A percentile compares a stretch with the other conserved stretches of the same genome.
These are phyloP conservation scores for Bolinopsis microptera DNA, from an alignment of 37 sponge, comb jelly and placozoan species.

Conservation along the genomic window DNA sequence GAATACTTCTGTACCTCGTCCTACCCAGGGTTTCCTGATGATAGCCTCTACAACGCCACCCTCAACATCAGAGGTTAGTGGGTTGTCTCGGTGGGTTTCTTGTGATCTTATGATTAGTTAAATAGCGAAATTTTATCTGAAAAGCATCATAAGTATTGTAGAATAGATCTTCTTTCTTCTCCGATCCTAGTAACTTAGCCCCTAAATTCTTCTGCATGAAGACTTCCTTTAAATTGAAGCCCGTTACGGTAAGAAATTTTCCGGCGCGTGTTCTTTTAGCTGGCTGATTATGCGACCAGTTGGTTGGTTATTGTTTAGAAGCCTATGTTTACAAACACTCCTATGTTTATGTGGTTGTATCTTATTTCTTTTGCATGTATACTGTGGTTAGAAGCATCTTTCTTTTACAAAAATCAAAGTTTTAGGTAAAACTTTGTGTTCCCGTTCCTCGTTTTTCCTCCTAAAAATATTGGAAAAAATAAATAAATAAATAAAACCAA, in stretches of 20 bases:
- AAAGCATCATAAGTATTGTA: not conserved
- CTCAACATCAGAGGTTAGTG: slow-evolving; percentile 54
- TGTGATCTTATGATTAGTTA: not conserved
- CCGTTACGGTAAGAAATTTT: not conserved
- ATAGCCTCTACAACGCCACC: slow-evolving; percentile 51
- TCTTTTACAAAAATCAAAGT: too few species aligned
- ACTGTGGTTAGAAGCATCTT: not conserved
- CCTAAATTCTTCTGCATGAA: not conserved
- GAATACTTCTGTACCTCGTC: slow-evolving; percentile 59
- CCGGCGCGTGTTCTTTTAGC: not conserved
- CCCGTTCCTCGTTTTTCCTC: not conserved
- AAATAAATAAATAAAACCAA: not conserved
- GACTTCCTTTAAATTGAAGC: not conserved
- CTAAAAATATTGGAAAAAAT: not conserved
- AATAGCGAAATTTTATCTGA: not conserved
- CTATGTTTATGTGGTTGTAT: not conserved
- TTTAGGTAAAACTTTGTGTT: not conserved
- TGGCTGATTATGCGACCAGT: not conserved
- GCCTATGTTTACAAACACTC: not conserved
- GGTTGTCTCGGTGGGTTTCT: not conserved
- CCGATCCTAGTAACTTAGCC: not conserved
- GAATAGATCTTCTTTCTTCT: not conserved
- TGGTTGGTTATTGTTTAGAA: not conserved
- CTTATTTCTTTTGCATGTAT: not conserved
- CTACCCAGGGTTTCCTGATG: slow-evolving; percentile 22